Percentiles rank a stretch among this genome's conserved stretches.
phyloP scores from a whole-genome alignment of 2,888 invertebrate species.

The Drosophila longiperda region DNA sequence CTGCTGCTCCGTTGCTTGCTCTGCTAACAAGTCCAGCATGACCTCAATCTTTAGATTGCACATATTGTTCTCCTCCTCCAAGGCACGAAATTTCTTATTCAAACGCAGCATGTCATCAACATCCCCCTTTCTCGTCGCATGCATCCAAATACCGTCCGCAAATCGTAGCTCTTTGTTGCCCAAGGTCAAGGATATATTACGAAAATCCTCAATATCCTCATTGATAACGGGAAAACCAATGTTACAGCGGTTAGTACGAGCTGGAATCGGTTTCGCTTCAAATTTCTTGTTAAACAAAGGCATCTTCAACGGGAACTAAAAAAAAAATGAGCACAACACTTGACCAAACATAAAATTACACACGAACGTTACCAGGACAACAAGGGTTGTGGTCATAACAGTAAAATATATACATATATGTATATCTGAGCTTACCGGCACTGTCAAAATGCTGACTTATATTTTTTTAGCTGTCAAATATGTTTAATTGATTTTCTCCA shows the following conservation, averaged over 20 bases:
- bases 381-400: slow-evolving; percentile 36
- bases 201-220: slow-evolving; percentile 83
- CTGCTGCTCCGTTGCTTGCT: slow-evolving; percentile 78
- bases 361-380: slow-evolving; percentile 60
- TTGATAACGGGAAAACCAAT: slow-evolving; percentile 78
- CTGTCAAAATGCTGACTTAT: background rate
- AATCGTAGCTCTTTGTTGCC: slow-evolving; percentile 83
- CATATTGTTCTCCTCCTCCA: slow-evolving; percentile 84
- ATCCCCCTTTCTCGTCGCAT: slow-evolving; percentile 74
- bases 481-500: background rate
- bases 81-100: slow-evolving; percentile 76
- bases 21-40: slow-evolving; percentile 83
- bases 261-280: slow-evolving; percentile 82
- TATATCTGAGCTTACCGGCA: background rate
- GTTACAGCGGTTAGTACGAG: slow-evolving; percentile 78
- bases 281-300: slow-evolving; percentile 84
- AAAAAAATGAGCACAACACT: slow-evolving; percentile 5
- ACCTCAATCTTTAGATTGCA: slow-evolving; percentile 84
- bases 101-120: slow-evolving; percentile 80
- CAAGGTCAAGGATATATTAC: slow-evolving; percentile 79
- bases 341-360: slow-evolving; percentile 29
- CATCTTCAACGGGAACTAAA: slow-evolving; percentile 63
- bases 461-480: slow-evolving; percentile 38
- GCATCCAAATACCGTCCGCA: slow-evolving; percentile 84
- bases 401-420: background rate